Evolutionary conservation across 2,888 invertebrate genomes (phyloP), one percentile per base, ranked within the genome.

Genomic region (Tetranychus piercei): DNA sequence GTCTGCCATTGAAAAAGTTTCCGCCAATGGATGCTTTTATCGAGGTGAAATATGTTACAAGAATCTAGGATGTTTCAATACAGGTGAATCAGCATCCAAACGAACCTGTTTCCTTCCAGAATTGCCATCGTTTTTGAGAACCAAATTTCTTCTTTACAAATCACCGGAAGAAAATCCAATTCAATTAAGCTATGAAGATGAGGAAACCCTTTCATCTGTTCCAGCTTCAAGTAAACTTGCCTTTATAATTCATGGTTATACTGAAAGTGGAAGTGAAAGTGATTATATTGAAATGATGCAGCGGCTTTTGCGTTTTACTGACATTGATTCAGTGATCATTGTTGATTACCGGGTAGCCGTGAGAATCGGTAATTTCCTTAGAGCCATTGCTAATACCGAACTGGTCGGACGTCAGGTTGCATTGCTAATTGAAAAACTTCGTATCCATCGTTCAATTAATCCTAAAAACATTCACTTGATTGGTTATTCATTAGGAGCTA

Each of bases 401-500:
- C 85, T 94, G 34, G 92, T 94, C 5, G 94, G 93, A 5, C 89
- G 91, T 79, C 92, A 93, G 83, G 84, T 93, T 44, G 80, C 80
- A 0, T 73, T 75, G 1, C 76, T 80, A 55, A 78, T 80, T 15
- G 55, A 55, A 15, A 55, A 55, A 55, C 55, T 55, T 15, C 9
- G 15, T 9, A 55, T 55, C 15, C 55, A 55, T 15, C 76, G 77
- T 34, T 74, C 75, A 72, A 77, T 80, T 73, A 79, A 79, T 65
- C 76, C 74, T 22, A 75, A 76, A 22, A 55, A 77, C 72, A 88
- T 88, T 2, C 93, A 94, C 81, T 83, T 94, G 70, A 91, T 94
- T 75, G 93, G 92, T 15, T 94, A 93, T 82, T 92, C 92, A 81
- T 84, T 94, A 77, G 94, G 94, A 0, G 93, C 93, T 0, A 93